Conservation (phyloP, 2,113 vertebrate genomes). For the Gila orcuttii region DNA sequence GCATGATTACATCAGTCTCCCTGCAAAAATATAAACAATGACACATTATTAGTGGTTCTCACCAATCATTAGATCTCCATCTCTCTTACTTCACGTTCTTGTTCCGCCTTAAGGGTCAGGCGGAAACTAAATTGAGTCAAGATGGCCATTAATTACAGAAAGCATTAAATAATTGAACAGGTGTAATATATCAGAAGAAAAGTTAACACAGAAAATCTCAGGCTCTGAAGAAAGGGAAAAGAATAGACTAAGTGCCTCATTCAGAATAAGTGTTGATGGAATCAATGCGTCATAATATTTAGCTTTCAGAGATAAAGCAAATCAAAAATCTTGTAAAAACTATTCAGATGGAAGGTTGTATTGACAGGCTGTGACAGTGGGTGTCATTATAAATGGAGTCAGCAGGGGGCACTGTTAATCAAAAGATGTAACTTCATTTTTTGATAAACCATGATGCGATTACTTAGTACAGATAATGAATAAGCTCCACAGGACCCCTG, state of each 20-base stretch:
- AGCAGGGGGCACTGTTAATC: slow-evolving; percentile 76
- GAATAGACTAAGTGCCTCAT: neutral
- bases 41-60: slow-evolving; percentile 15
- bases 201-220: slow-evolving; percentile 28
- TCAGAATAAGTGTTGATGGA: slow-evolving; percentile 15
- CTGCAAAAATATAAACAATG: slow-evolving; percentile 48
- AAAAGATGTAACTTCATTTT: slow-evolving; percentile 31
- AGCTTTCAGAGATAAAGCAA: neutral
- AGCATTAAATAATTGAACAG: slow-evolving; percentile 72
- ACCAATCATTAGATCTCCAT: slow-evolving; percentile 32
- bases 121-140: slow-evolving; percentile 46
- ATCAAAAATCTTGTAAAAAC: slow-evolving; percentile 7
- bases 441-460: neutral
- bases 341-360: neutral
- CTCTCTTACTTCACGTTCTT: slow-evolving; percentile 7
- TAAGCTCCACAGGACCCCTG: slow-evolving; percentile 14
- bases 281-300: neutral
- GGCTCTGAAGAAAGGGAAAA: slow-evolving; percentile 12
- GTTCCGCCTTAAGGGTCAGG: slow-evolving; percentile 16
- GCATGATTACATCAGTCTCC: slow-evolving; percentile 34
- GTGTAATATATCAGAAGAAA: slow-evolving; percentile 61
- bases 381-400: slow-evolving; percentile 19
- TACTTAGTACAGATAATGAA: slow-evolving; percentile 50
- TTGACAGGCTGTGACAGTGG: neutral
- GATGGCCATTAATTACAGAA: slow-evolving; percentile 63